Conservation (phyloP, 2,113 vertebrate genomes). For the Brevimyrus niger region DNA sequence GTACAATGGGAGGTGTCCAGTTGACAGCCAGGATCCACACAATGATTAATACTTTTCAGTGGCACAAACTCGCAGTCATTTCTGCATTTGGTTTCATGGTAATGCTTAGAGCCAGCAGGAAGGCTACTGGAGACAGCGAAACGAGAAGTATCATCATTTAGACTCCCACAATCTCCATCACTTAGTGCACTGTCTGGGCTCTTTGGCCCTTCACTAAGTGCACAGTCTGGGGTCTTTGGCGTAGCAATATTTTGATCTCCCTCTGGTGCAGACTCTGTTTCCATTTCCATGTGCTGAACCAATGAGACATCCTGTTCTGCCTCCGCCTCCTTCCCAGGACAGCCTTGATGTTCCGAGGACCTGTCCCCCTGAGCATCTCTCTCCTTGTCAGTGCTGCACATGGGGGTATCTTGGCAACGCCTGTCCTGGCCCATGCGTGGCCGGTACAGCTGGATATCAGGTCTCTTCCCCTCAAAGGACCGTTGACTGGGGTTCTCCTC, state of each 20-base stretch:
- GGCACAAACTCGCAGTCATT: background rate
- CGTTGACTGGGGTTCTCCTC: slow-evolving; percentile 61
- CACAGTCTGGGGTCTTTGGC: background rate
- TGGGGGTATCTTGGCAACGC: background rate
- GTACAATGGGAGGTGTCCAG: background rate
- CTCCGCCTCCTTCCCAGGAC: background rate
- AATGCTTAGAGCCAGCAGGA: background rate
- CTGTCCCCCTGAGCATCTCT: background rate
- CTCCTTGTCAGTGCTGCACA: background rate
- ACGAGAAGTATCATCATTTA: background rate
- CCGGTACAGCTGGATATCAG: slow-evolving; percentile 81
- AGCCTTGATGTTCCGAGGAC: background rate
- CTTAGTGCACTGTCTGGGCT: background rate
- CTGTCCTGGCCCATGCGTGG: slow-evolving; percentile 65
- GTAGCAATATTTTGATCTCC: background rate
- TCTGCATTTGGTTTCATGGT: background rate
- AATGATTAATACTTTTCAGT: background rate
- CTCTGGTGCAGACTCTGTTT: background rate
- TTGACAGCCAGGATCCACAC: background rate
- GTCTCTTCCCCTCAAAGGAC: slow-evolving; percentile 73
- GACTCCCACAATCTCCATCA: background rate
- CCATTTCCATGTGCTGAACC: background rate
- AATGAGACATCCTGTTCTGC: background rate
- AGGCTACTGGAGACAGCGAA: background rate
- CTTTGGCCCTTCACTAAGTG: background rate